Base-by-base conservation (phyloP, 2,888 invertebrate genomes). In the Barypeithes pellucidus region DNA sequence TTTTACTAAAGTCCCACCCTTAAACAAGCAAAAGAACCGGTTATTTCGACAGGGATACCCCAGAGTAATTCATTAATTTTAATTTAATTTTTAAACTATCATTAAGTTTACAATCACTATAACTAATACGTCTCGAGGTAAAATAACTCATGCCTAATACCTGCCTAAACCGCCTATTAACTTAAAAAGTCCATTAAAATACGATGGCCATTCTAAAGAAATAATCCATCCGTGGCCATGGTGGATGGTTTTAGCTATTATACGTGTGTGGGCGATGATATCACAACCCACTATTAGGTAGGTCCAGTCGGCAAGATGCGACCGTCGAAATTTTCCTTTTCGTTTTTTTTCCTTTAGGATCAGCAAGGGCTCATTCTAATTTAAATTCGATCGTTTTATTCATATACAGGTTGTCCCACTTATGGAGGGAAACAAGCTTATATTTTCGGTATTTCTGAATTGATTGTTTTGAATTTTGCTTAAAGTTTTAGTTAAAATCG, bases 251-350 rank as follows among this genome's bases (percentile, higher is more conserved):
- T 57, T 12, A 50, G n/a, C 29, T 63, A 33, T 62, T 36, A 39
- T 57, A 52, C 59, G 59, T 65, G 63, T 70, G 63, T 63, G 57
- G 57, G 70, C 65, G 57, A 70, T 70, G 70, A 70, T 59, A 43
- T 70, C 65, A 70, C 43, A 63, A 14, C 33, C 54, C 33, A 16
- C 33, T 54, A 33, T 54, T 54, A 54, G 11, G 33, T 54, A 54
- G 11, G 33, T 9, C 33, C 33, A n/a, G 33, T 33, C 54, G 33
- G 8, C 11, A 52, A 52, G 24, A 52, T 36, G 9, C 18, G 36
- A 9, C 9, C 7, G 4, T 9, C 60, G 4, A 60, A 39, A 60
- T 18, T 60, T 41, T 60, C 8, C 1, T 59, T 36, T 59, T 2
- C 12, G 16, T 59, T 59, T 59, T 8, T 59, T 59, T 8, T 24